Base-by-base conservation (phyloP, 2,797 vertebrate species). In the Heterohyrax brucei region DNA sequence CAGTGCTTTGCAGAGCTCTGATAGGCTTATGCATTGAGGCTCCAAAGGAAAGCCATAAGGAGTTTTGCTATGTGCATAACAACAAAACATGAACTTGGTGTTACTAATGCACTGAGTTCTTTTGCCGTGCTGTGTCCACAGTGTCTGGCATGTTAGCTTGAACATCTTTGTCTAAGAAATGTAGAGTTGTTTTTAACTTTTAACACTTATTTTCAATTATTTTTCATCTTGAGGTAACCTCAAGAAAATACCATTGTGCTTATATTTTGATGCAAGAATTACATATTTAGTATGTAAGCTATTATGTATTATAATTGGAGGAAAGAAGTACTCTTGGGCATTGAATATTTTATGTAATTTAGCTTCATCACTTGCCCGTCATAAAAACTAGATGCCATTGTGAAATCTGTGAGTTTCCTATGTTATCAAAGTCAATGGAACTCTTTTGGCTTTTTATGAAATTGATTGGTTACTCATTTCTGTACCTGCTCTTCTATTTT, bases 401-500 rank as follows among this genome's bases (percentile, higher is more conserved):
- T 10, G 50, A 90, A 9, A 16, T 64, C 94, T 46, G 48, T 77
- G 0, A 76, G 46, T 19, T 78, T 59, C 1, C 0, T 39, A 0
- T 0, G 19, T 83, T 86, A 50, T 3, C 0, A 0, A 21, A 50
- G 50, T 26, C 14, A 21, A 10, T 89, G 59, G 89, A 26, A 33
- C 61, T 68, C 64, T 61, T 83, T 39, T 78, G 76, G 44, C 48
- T 77, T 2, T 19, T 59, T 26, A 21, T 22, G 85, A 84, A 70
- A 19, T 91, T 21, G 39, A 39, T 48, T 24, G 3, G 48, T 66
- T 77, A 48, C 30, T 75, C 21, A 13, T 66, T 68, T 72, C 22
- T 13, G n/a, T 50, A 26, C 33, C 28, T 5, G 7, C 76, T 93
- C 5, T 5, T 1, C 0, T 46, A 3, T 61, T 76, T 56, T 0